Evolutionary conservation across 2,888 invertebrate species (phyloP), one percentile per base, ranked within the genome.

Genomic region (Sclerodermus sp.): DNA sequence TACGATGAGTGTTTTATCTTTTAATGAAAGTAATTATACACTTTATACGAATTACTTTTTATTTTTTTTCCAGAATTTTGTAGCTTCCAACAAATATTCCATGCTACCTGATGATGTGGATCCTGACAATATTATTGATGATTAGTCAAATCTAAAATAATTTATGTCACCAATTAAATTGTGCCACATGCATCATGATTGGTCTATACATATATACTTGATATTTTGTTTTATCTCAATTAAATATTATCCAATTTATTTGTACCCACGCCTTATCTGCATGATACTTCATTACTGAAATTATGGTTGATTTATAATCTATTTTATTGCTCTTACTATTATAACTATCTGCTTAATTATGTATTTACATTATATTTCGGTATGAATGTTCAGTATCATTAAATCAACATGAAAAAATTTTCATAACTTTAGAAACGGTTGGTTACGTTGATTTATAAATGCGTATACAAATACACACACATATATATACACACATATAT

Each of bases 81-180:
- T 86, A 76, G 87, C 85, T 72, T 85, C 87, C 72, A 91, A 90
- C 78, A 89, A 89, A 82, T 91, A 87, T 83, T 82, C 84, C 67
- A 85, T 85, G 78, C 85, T 85, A 80, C 80, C 87, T 71, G 85
- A 87, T 71, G 86, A 86, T 74, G 87, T 85, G 66, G 87, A 83
- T 72, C 82, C 82, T 67, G 83, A 78, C 68, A 80, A 68, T 60
- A 62, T 69, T 49, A 69, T 75, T 61, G 71, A 77, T 66, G 77
- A n/a, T n/a, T n/a, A n/a, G n/a, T n/a, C n/a, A n/a, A 76, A 66
- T 61, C 51, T 61, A 61, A 62, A 60, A 60, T 55, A 68, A 66
- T 64, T 66, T 68, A 63, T 59, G 66, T 68, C 64, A 68, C 64
- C 63, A 66, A 70, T 67, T 67, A 71, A 73, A 71, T 71, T 71